Evolutionary conservation across 2,888 invertebrate species (phyloP).

Genomic region (Drosophila quinaria): DNA sequence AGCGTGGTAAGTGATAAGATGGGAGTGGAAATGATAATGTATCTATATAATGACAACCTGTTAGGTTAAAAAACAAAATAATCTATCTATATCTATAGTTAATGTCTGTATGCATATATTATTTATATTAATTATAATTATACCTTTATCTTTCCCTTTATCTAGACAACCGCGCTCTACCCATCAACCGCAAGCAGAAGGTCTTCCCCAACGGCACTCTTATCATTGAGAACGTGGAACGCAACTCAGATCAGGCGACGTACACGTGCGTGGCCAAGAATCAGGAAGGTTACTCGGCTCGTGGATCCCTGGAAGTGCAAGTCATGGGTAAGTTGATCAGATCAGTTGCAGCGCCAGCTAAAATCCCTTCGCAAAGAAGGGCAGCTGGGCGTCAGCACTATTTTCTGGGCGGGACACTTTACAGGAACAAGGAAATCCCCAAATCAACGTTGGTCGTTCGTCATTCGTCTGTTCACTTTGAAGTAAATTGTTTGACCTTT

Average conservation of each 20-base stretch:
- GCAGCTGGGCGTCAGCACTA: constrained; percentile 36
- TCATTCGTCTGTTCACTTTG: constrained; percentile 7
- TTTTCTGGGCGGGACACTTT: constrained; percentile 57
- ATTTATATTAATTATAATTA: too few relatives aligned
- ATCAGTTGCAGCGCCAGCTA: constrained; percentile 29
- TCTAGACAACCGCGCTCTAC: constrained; percentile 92
- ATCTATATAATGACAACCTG: not conserved
- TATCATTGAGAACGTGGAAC: constrained; percentile 96
- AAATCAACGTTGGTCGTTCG: constrained; percentile 70
- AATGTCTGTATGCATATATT: too few relatives aligned
- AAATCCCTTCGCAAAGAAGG: not conserved
- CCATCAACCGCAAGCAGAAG: constrained; percentile 97
- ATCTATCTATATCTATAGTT: too few relatives aligned
- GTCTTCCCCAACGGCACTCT: constrained; percentile 97
- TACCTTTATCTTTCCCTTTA: not conserved
- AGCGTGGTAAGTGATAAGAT: constrained; percentile 89
- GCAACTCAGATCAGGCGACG: constrained; percentile 95
- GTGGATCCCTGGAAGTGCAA: constrained; percentile 95
- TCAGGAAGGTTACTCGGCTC: constrained; percentile 94
- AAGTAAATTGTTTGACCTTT: constrained; percentile 3
- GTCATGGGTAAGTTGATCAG: constrained; percentile 94
- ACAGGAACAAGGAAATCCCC: constrained; percentile 29
- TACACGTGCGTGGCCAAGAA: constrained; percentile 98
- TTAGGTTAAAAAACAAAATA: too few relatives aligned
- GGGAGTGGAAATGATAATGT: too few relatives aligned